Percentiles rank a stretch among this genome's conserved stretches.
These are phyloP conservation scores for Lomographa bimaculata DNA, from an alignment of 2,888 invertebrate species.

Conservation along the genomic window DNA sequence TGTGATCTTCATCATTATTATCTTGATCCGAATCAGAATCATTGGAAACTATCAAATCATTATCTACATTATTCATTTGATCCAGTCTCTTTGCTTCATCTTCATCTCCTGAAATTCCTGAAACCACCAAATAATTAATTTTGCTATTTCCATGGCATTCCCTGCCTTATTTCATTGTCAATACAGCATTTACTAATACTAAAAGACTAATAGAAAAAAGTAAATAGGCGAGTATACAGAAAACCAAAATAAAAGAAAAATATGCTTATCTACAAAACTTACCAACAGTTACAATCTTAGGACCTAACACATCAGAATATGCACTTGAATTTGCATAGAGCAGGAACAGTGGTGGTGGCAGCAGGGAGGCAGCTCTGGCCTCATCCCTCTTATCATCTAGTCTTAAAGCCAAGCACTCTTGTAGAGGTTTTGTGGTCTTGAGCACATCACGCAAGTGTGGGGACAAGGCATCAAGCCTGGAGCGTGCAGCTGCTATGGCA, in stretches of 20 bases:
- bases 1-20: conserved; percentile 81
- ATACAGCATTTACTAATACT: no score
- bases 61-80: conserved; percentile 79
- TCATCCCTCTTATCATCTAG: conserved; percentile 91
- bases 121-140: conserved; percentile 3
- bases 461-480: conserved; percentile 90
- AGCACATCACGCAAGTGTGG: conserved; percentile 87
- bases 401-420: conserved; percentile 92
- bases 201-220: background rate
- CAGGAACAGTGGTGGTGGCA: conserved; percentile 93
- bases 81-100: conserved; percentile 87
- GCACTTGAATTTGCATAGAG: conserved; percentile 93
- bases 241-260: no score
- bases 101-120: conserved; percentile 86
- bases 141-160: no score
- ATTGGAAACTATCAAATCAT: conserved; percentile 79
- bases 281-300: conserved; percentile 69
- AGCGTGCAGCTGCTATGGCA: conserved; percentile 89
- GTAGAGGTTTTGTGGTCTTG: conserved; percentile 93
- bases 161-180: no score
- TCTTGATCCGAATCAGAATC: conserved; percentile 89
- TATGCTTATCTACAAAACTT: conserved; percentile 47
- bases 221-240: conserved; percentile 4
- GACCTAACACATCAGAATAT: conserved; percentile 90
- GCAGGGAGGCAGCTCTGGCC: conserved; percentile 87